phyloP scores from a whole-genome alignment of 2,797 vertebrate species.

The Myotis vivesi region DNA sequence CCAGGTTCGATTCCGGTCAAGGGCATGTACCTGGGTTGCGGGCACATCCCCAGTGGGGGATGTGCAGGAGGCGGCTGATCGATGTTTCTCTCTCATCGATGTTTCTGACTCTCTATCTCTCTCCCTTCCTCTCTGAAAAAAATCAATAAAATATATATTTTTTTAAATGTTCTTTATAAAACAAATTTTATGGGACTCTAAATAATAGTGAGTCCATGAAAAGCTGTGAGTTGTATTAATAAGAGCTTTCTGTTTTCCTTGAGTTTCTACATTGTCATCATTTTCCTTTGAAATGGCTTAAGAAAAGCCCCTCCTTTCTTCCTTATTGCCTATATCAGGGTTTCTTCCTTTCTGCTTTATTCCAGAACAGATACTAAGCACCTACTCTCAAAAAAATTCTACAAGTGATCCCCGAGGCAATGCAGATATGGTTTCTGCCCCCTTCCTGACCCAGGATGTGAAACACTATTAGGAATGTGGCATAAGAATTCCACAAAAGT shows the following conservation, averaged over 20 bases:
- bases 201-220: constrained; percentile 1
- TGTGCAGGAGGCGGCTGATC: no score
- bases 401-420: neutral
- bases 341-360: constrained; percentile 3
- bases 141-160: no score
- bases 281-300: constrained; percentile 20
- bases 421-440: neutral
- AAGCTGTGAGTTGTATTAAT: neutral
- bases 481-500: neutral
- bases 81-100: no score
- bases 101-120: no score
- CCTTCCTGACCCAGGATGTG: neutral
- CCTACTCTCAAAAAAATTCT: neutral
- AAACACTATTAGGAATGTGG: constrained; percentile 11
- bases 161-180: neutral
- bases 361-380: neutral
- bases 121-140: no score
- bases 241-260: constrained; percentile 13
- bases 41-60: no score
- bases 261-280: neutral
- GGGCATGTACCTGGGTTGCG: no score
- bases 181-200: neutral
- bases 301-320: neutral
- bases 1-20: no score
- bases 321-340: neutral